Evolutionary conservation across 2,113 vertebrate genomes (phyloP), one percentile per base, ranked within the genome.

Genomic region (Macroglossus sobrinus): DNA sequence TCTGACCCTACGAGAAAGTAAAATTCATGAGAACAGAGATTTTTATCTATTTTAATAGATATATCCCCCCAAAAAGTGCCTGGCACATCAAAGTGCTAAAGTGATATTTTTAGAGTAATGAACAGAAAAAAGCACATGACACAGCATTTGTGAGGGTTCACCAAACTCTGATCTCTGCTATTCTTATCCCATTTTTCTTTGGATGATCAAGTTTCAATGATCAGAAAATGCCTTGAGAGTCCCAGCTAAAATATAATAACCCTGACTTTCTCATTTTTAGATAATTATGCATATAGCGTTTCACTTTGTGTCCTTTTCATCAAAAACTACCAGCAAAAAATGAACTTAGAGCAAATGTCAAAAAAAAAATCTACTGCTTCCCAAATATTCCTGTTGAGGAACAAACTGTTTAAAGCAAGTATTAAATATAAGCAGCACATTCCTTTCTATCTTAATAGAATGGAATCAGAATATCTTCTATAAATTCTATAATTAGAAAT

Each of bases 351-450:
- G 55, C 4, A 96, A 95, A 84, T 79, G 15, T 59, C 1, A 6
- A 45, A 50, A 80, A 38, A 98, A 38, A 45, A 38, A 93, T 91
- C 1, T 53, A 87, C 71, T 64, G 38, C 84, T 97, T 98, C 40
- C 82, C 95, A 97, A 96, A 72, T n/a, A 88, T 57, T 92, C 96
- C 35, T 94, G 43, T 87, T 92, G 50, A 97, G 93, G 88, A 97
- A 93, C 0, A 2, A 4, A 3, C 59, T 94, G 40, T 66, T 96
- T 91, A 96, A 92, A 96, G 81, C 40, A 91, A 96, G 38, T 14
- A 69, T 57, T 75, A 95, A 95, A 93, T 96, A 96, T 85, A 98
- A 97, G 95, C 85, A 98, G 78, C 89, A 78, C n/a, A 79, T 74
- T 96, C 84, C 61, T 50, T 97, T 97, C 91, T 57, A 92, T 96